These are phyloP conservation scores for Stratiomys singularior DNA, from an alignment of 2,888 invertebrate genomes.

Conservation along the genomic window DNA sequence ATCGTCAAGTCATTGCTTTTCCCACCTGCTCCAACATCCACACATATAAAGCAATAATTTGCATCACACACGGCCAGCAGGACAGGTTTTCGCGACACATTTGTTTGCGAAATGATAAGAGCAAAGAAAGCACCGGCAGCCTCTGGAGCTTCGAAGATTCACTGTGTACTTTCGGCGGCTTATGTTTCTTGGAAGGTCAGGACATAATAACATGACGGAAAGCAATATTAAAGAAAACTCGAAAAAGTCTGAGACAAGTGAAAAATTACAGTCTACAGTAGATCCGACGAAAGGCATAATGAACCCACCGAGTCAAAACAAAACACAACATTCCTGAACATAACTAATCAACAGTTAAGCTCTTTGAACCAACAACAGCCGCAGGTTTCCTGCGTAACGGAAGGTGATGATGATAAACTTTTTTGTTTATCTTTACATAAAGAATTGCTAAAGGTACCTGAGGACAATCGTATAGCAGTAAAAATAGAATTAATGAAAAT, in stretches of 20 bases:
- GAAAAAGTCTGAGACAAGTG: neutral
- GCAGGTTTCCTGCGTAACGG: slow-evolving; percentile 11
- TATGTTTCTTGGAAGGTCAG: neutral
- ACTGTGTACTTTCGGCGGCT: neutral
- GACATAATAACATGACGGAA: neutral
- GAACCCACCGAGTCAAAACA: neutral
- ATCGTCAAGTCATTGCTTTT: too few species aligned
- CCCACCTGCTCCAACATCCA: too few species aligned
- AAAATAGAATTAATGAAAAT: neutral
- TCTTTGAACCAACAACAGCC: slow-evolving; percentile 2
- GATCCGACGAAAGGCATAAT: neutral
- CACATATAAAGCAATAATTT: too few species aligned
- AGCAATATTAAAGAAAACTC: neutral
- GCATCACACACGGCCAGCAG: too few species aligned
- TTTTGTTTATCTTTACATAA: slow-evolving; percentile 3
- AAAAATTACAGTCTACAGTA: neutral
- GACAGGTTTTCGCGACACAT: slow-evolving; percentile 4
- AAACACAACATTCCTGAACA: neutral
- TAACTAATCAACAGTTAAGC: neutral
- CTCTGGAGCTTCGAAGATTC: neutral
- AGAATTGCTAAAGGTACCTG: slow-evolving; percentile 8
- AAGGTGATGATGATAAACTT: slow-evolving; percentile 2
- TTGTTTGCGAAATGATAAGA: neutral
- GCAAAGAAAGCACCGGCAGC: neutral
- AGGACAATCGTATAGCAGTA: slow-evolving; percentile 2